Evolutionary conservation across 2,113 vertebrate genomes (phyloP).

Genomic region (Triplophysa rosa): DNA sequence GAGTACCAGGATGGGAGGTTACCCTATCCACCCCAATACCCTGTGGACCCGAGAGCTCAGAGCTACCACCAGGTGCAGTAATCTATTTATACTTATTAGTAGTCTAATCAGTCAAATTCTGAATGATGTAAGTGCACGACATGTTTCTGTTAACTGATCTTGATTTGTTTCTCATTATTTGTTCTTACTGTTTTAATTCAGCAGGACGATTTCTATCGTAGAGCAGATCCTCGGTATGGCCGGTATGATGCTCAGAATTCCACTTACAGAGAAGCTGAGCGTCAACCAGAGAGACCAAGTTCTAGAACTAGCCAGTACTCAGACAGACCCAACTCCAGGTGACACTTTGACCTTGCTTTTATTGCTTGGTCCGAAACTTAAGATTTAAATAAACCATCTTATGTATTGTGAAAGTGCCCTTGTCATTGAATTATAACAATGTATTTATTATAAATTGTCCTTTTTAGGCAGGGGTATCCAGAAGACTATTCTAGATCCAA

Average conservation of each 20-base stretch:
- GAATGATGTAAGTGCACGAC: neutral
- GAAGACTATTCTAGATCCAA: slow-evolving; percentile 82
- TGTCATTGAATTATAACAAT: neutral
- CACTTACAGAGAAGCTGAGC: slow-evolving; percentile 78
- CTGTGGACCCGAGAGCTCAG: slow-evolving; percentile 78
- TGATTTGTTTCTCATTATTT: neutral
- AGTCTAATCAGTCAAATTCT: neutral
- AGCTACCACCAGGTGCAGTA: slow-evolving; percentile 85
- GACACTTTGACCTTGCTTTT: neutral
- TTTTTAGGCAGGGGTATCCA: slow-evolving; percentile 80
- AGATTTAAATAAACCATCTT: too few species aligned
- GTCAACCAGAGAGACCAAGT: slow-evolving; percentile 80
- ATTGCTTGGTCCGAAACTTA: too few species aligned
- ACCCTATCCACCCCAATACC: slow-evolving; percentile 76
- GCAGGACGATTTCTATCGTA: slow-evolving; percentile 78
- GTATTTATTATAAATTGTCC: neutral
- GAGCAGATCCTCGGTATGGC: slow-evolving; percentile 79
- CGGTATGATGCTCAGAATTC: slow-evolving; percentile 72
- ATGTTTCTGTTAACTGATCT: neutral
- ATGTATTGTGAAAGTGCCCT: too few species aligned
- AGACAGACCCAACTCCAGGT: slow-evolving; percentile 88
- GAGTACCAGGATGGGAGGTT: slow-evolving; percentile 75
- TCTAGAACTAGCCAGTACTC: slow-evolving; percentile 93
- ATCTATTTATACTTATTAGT: too few species aligned
- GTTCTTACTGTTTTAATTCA: neutral